Conservation (phyloP, 2,113 vertebrate genomes). For the Atractosteus spatula region DNA sequence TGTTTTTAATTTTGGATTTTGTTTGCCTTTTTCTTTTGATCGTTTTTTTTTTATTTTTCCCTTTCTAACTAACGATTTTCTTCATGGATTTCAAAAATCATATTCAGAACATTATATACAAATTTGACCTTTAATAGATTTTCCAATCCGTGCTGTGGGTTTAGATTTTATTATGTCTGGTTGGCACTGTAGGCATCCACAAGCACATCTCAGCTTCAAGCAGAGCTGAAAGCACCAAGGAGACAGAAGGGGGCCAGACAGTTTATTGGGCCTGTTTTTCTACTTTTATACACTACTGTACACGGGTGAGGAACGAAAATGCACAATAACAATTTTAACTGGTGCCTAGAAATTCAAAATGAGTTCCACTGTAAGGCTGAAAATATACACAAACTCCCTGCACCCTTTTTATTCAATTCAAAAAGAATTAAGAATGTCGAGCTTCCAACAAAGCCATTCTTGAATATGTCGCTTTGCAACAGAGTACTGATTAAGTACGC, state of each 20-base stretch:
- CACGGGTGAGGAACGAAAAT: too few relatives aligned
- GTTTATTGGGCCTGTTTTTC: conserved; percentile 25
- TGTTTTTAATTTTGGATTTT: conserved; percentile 18
- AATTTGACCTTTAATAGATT: conserved; percentile 54
- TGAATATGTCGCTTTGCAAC: too few relatives aligned
- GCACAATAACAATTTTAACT: too few relatives aligned
- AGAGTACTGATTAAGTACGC: too few relatives aligned
- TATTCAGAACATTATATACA: conserved; percentile 49
- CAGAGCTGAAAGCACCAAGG: neutral
- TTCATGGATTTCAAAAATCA: conserved; percentile 50
- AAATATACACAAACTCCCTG: too few relatives aligned
- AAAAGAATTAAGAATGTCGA: too few relatives aligned
- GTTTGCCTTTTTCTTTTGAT: conserved; percentile 46
- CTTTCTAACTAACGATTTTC: conserved; percentile 43
- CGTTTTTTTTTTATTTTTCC: conserved; percentile 17
- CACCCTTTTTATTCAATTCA: too few relatives aligned
- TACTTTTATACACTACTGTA: too few relatives aligned
- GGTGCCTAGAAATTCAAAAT: too few relatives aligned
- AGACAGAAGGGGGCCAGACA: conserved; percentile 3
- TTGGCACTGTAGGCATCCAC: conserved; percentile 45
- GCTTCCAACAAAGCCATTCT: too few relatives aligned
- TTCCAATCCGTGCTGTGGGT: conserved; percentile 47
- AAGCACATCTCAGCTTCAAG: conserved; percentile 14
- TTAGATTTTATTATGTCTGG: conserved; percentile 61
- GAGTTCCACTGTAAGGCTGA: too few relatives aligned